Evolutionary conservation across 1,140 invertebrate species (phyloP).

Genomic region (Drosophila bipectinata): DNA sequence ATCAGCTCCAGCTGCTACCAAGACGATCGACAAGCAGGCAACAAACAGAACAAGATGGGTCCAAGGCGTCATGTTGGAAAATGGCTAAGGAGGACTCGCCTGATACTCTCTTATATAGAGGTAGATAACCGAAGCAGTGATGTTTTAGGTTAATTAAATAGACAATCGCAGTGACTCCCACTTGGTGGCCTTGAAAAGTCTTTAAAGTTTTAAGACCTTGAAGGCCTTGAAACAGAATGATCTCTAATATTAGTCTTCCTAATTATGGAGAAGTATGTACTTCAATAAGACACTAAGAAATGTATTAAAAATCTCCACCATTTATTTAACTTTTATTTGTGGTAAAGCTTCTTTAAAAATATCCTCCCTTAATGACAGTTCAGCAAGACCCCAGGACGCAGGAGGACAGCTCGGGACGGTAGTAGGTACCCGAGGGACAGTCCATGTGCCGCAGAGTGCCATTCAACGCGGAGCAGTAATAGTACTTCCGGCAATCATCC

Average conservation of each 20-base stretch:
- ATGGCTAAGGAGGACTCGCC: neutral
- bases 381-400: slow-evolving; percentile 67
- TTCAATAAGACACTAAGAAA: no score
- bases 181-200: neutral
- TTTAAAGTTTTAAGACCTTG: no score
- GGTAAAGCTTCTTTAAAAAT: no score
- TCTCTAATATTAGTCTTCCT: no score
- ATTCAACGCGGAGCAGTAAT: slow-evolving; percentile 72
- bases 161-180: slow-evolving; percentile 33
- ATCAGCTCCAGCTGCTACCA: neutral
- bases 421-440: slow-evolving; percentile 70
- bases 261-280: no score
- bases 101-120: slow-evolving; percentile 51
- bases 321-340: no score
- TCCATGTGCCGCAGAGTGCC: slow-evolving; percentile 53
- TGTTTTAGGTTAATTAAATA: slow-evolving; percentile 57
- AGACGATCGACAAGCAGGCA: neutral
- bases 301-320: no score
- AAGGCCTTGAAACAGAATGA: no score
- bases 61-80: slow-evolving; percentile 8
- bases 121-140: neutral
- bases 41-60: neutral
- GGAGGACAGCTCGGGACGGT: slow-evolving; percentile 41
- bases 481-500: slow-evolving; percentile 71
- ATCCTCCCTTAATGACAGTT: neutral